phyloP scores from a whole-genome alignment of 2,797 vertebrate genomes.

The Molossus alvarezi region DNA sequence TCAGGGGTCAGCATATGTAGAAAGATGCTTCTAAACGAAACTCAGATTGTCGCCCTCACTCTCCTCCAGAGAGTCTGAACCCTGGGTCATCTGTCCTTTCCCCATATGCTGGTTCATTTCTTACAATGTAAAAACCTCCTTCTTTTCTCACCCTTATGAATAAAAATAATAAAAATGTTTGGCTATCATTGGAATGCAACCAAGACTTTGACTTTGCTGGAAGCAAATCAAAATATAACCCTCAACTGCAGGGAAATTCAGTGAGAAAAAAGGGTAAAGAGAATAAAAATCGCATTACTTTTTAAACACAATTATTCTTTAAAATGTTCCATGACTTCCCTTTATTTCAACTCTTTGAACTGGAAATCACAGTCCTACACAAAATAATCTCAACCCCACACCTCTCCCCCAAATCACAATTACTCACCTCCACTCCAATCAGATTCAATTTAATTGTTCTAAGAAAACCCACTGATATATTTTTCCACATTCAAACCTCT shows the following conservation, averaged over 20 bases:
- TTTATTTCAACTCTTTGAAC: conserved; percentile 47
- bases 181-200: not conserved
- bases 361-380: not conserved
- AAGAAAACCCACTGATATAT: not conserved
- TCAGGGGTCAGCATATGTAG: not conserved
- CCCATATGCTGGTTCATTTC: not conserved
- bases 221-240: conserved; percentile 30
- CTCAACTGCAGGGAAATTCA: conserved; percentile 7
- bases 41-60: not conserved
- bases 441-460: not conserved
- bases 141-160: conserved; percentile 12
- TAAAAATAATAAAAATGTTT: conserved; percentile 43
- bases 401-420: not conserved
- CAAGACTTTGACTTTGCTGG: conserved; percentile 14
- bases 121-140: not conserved
- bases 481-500: conserved; percentile 18
- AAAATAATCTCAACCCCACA: not conserved
- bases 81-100: not conserved
- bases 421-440: not conserved
- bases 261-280: not conserved
- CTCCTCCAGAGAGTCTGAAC: not conserved
- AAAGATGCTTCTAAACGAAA: conserved; percentile 25
- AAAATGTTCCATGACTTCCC: not conserved
- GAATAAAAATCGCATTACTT: conserved; percentile 34
- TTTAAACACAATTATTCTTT: conserved; percentile 41